Conservation (phyloP, 2,888 invertebrate genomes). For the Limenitis camilla region DNA sequence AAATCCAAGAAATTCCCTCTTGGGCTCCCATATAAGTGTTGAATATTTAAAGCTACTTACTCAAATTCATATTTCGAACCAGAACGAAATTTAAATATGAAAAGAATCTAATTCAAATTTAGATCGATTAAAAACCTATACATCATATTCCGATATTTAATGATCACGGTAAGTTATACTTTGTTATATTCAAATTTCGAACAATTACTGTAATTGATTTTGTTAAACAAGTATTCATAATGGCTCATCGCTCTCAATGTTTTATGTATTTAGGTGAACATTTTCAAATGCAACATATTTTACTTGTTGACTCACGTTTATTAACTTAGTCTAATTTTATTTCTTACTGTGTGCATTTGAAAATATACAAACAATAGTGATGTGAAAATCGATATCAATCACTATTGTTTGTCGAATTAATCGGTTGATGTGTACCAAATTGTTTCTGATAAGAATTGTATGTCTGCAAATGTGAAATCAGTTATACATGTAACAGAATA, state of each 20-base stretch:
- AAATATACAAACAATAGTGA: conserved; percentile 34
- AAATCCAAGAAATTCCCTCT: no score
- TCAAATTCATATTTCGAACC: no score
- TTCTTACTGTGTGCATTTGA: conserved; percentile 29
- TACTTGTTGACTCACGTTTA: conserved; percentile 17
- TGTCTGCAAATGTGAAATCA: conserved; percentile 36
- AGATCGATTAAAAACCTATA: no score
- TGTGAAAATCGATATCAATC: conserved; percentile 23
- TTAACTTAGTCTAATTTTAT: conserved; percentile 2
- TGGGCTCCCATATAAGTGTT: no score
- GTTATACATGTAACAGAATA: conserved; percentile 58
- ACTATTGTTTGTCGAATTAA: conserved; percentile 17
- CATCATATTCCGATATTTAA: no score
- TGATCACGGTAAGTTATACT: no score
- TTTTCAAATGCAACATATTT: conserved; percentile 22
- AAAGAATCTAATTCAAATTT: no score
- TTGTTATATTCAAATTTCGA: background rate
- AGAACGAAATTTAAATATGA: no score
- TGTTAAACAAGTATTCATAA: conserved; percentile 3
- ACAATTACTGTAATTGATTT: background rate
- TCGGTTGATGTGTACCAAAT: conserved; percentile 29
- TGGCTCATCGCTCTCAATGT: background rate
- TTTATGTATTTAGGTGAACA: conserved; percentile 13
- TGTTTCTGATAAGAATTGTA: conserved; percentile 26
- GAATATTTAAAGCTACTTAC: no score